These are phyloP conservation scores for Sebastes hubbsi DNA, from an alignment of 2,797 vertebrate genomes.

Conservation along the genomic window DNA sequence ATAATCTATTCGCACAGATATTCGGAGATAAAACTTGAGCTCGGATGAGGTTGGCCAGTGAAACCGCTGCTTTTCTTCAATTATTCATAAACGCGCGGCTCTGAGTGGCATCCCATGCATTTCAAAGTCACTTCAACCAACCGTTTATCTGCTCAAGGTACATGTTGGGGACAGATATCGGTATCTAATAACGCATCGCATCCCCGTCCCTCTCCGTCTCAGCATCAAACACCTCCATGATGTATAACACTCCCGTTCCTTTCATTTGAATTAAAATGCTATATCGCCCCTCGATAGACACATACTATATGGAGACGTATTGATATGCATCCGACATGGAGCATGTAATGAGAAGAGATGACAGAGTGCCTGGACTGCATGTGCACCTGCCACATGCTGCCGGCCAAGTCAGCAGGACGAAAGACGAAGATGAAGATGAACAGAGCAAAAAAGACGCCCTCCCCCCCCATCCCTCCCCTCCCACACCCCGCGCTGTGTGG, in stretches of 20 bases:
- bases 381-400: slow-evolving; percentile 57
- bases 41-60: slow-evolving; percentile 39
- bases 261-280: slow-evolving; percentile 63
- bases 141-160: slow-evolving; percentile 61
- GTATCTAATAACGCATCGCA: slow-evolving; percentile 28
- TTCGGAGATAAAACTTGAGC: slow-evolving; percentile 55
- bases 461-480: not conserved
- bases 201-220: not conserved
- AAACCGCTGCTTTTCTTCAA: slow-evolving; percentile 58
- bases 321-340: slow-evolving; percentile 70
- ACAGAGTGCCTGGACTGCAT: slow-evolving; percentile 63
- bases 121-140: slow-evolving; percentile 66
- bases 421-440: slow-evolving; percentile 58
- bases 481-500: slow-evolving; percentile 8
- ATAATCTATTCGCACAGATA: slow-evolving; percentile 73
- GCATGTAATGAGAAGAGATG: slow-evolving; percentile 70
- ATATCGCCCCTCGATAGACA: slow-evolving; percentile 42
- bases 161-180: slow-evolving; percentile 33
- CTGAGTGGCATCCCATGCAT: slow-evolving; percentile 62
- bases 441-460: slow-evolving; percentile 3
- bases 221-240: slow-evolving; percentile 43
- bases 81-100: slow-evolving; percentile 59
- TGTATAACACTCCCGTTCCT: slow-evolving; percentile 16
- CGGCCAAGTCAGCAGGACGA: slow-evolving; percentile 55
- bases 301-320: slow-evolving; percentile 55